These are phyloP conservation scores for Enteromius treurensis DNA, from an alignment of 2,797 vertebrate species.

Conservation along the genomic window DNA sequence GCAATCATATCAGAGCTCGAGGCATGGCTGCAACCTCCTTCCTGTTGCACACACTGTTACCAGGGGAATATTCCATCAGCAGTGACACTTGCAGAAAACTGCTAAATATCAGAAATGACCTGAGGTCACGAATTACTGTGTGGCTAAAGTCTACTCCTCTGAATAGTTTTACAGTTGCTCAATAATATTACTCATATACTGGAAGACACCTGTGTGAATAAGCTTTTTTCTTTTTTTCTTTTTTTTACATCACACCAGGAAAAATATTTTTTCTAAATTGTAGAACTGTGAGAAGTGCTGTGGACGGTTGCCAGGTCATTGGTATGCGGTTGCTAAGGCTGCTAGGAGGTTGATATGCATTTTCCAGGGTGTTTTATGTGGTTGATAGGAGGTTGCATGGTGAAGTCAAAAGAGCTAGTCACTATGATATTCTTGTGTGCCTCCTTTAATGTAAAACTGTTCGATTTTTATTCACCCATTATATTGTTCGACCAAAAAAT, in stretches of 20 bases:
- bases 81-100: conserved; percentile 14
- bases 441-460: neutral
- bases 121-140: conserved; percentile 3
- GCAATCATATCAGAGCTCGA: neutral
- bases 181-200: neutral
- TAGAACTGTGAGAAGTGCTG: neutral
- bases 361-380: neutral
- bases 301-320: neutral
- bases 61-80: conserved; percentile 7
- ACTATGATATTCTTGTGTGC: neutral
- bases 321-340: neutral
- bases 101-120: conserved; percentile 5
- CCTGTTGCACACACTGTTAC: conserved; percentile 6
- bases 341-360: neutral
- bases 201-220: neutral
- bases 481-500: neutral
- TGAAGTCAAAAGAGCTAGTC: neutral
- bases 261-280: neutral
- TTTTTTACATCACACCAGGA: neutral
- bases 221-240: no score
- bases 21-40: conserved; percentile 18
- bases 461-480: neutral
- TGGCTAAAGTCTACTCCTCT: neutral
- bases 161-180: neutral
- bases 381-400: neutral